These are phyloP conservation scores for Oegoconia quadripuncta DNA, from an alignment of 2,888 invertebrate species.

Conservation along the genomic window DNA sequence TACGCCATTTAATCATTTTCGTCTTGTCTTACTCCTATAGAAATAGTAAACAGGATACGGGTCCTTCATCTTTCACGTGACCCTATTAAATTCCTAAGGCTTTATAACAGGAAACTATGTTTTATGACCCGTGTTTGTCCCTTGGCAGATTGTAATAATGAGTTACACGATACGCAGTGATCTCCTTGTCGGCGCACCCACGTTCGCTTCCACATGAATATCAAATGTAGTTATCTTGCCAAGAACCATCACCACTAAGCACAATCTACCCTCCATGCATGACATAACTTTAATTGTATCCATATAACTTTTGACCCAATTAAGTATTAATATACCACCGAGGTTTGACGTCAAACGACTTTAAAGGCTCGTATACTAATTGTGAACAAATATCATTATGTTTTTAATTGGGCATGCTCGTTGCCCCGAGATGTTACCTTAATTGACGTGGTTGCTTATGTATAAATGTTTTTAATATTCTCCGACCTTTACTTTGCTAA, in stretches of 20 bases:
- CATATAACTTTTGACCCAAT: slow-evolving; percentile 44
- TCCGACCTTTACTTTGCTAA: no score
- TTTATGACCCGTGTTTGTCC: slow-evolving; percentile 19
- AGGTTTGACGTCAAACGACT: slow-evolving; percentile 5
- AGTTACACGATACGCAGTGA: neutral
- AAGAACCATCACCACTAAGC: slow-evolving; percentile 38
- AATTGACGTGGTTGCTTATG: no score
- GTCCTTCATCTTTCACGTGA: neutral
- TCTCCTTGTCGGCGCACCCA: no score
- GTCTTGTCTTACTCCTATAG: neutral
- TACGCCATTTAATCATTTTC: slow-evolving; percentile 10
- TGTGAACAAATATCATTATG: slow-evolving; percentile 14
- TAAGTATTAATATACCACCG: slow-evolving; percentile 31
- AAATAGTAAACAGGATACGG: neutral
- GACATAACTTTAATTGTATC: slow-evolving; percentile 57
- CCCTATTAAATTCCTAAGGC: neutral
- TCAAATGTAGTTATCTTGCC: slow-evolving; percentile 52
- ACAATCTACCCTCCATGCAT: slow-evolving; percentile 31
- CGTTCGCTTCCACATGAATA: slow-evolving; percentile 22
- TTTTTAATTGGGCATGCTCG: slow-evolving; percentile 7
- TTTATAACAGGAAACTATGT: slow-evolving; percentile 2
- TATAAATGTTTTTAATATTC: no score
- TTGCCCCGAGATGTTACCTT: no score
- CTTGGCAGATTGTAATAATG: slow-evolving; percentile 16
- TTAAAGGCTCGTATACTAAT: slow-evolving; percentile 6